These are phyloP conservation scores for Diorhabda elongata DNA, from an alignment of 1,140 invertebrate genomes.

Conservation along the genomic window DNA sequence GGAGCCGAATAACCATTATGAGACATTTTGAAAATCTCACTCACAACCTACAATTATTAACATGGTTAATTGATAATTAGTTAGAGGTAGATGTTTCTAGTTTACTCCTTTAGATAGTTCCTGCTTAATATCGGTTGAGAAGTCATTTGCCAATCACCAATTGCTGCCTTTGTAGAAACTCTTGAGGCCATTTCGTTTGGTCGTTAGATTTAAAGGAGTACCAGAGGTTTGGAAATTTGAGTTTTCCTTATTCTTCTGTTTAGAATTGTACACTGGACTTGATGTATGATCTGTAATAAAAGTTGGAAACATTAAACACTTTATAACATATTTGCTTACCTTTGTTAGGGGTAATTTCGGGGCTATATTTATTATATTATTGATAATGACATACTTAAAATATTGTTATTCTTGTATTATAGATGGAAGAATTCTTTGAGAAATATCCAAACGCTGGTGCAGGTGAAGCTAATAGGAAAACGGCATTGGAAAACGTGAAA, in stretches of 20 bases:
- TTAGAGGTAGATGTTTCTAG: background rate
- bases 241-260: background rate
- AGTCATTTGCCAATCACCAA: constrained; percentile 53
- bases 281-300: constrained; percentile 9
- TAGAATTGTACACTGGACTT: background rate
- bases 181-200: constrained; percentile 16
- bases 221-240: constrained; percentile 31
- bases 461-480: constrained; percentile 64
- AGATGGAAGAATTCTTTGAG: constrained; percentile 75
- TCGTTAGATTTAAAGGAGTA: constrained; percentile 38
- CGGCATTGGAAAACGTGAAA: constrained; percentile 71
- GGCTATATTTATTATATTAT: too few relatives aligned
- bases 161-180: constrained; percentile 49
- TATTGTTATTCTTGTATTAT: constrained; percentile 25
- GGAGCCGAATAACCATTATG: constrained; percentile 53
- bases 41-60: constrained; percentile 34
- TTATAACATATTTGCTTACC: too few relatives aligned
- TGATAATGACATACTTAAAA: too few relatives aligned
- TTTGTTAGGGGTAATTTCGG: too few relatives aligned
- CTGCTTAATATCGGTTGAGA: constrained; percentile 32
- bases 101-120: constrained; percentile 21
- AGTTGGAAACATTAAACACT: too few relatives aligned
- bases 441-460: constrained; percentile 83
- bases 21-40: constrained; percentile 45
- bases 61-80: background rate